Evolutionary conservation across 2,888 invertebrate genomes (phyloP), one percentile per base, ranked within the genome.

Genomic region (Argyresthia goedartella): DNA sequence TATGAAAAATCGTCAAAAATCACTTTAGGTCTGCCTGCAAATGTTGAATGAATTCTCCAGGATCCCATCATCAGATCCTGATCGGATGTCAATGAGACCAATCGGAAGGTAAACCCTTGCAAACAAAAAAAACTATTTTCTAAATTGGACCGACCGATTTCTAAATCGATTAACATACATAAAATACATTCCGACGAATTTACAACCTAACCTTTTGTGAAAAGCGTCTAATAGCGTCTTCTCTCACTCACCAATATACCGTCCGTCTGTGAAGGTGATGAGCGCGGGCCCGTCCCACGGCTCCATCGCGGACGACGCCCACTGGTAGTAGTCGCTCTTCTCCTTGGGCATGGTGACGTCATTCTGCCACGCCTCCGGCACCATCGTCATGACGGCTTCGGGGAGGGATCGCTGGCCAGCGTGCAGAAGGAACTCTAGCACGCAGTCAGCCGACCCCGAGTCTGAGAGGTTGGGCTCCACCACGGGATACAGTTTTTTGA

Each of bases 351-450:
- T 99, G 33, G 94, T 93, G 55, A 90, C 85, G 73, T 96, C 98
- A 71, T 97, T 96, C 81, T 98, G 98, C 98, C 98, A 98, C 0
- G 98, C 98, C 78, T 98, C 98, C 0, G 98, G 98, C 46, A 97
- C 98, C 99, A 99, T 98, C 0, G 97, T 99, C 96, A 99, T 97
- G 43, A 99, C 96, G 46, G 99, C 98, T 90, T 99, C 99, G 0
- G 99, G 95, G 59, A 99, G 82, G 0, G 95, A 90, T 14, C 99
- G 89, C 55, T 93, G 92, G 35, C 99, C 98, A 57, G 96, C 98
- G 86, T 95, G 94, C 13, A 96, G 93, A 47, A 99, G 88, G 82
- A 99, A 99, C 81, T 99, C 99, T 25, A 99, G 89, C 11, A 98
- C 99, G 79, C 99, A 99, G 88, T 99, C 99, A 4, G 96, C 95